A percentile compares a stretch with the other conserved stretches of the same genome.
phyloP scores from a whole-genome alignment of 2,113 vertebrate genomes.

The Amazona vittata region DNA sequence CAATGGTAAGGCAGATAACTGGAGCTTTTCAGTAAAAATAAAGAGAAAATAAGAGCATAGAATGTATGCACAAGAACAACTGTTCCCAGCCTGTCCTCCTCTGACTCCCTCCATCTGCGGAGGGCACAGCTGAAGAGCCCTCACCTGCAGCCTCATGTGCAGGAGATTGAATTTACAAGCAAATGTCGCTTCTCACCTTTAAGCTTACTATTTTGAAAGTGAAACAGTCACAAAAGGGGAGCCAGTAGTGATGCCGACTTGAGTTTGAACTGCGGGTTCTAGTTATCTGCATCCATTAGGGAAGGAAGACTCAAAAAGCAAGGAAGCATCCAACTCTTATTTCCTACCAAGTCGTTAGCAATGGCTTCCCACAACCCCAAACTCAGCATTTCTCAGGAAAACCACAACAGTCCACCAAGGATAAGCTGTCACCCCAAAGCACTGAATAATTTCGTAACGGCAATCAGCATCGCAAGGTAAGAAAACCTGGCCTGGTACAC shows the following conservation, averaged over 20 bases:
- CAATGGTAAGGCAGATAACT: neutral
- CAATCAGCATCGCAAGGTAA: neutral
- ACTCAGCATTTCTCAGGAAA: neutral
- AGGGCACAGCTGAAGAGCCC: neutral
- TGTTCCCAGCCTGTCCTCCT: neutral
- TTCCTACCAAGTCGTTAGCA: neutral
- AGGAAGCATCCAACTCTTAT: neutral
- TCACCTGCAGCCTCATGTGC: accelerated
- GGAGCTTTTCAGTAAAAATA: neutral
- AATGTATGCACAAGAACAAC: neutral
- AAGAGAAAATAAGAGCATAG: neutral
- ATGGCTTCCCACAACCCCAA: neutral
- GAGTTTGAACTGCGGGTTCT: neutral
- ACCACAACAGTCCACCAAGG: neutral
- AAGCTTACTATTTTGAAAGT: neutral
- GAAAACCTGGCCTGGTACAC: neutral
- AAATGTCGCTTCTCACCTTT: neutral
- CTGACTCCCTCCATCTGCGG: neutral
- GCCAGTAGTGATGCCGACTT: neutral
- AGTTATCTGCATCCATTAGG: neutral
- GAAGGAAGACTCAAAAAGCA: neutral
- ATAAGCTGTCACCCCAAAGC: neutral
- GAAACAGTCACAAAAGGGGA: neutral
- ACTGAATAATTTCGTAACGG: neutral
- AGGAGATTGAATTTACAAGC: neutral